Evolutionary conservation across 2,888 invertebrate species (phyloP).

Genomic region (Gibbula magus): DNA sequence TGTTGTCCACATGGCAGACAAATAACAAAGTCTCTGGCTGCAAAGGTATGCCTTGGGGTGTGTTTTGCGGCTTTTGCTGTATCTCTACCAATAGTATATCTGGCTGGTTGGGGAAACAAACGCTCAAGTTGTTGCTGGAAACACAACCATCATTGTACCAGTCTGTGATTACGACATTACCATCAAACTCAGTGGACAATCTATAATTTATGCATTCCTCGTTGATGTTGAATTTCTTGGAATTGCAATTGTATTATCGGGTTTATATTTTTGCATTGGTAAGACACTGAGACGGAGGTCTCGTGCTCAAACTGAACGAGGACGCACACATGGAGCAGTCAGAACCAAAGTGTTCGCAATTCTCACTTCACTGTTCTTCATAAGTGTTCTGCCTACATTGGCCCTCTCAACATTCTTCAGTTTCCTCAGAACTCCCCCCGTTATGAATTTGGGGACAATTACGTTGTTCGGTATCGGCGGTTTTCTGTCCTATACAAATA

Average conservation of each 20-base stretch:
- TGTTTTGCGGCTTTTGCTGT: neutral
- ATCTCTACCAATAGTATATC: neutral
- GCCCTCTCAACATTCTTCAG: neutral
- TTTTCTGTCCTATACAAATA: neutral
- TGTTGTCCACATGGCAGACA: neutral
- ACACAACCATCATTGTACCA: neutral
- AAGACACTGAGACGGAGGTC: no score
- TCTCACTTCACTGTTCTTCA: neutral
- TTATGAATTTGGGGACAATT: neutral
- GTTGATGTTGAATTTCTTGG: no score
- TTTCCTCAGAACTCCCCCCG: neutral
- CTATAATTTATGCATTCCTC: neutral
- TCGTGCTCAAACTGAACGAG: neutral
- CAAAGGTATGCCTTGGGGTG: neutral
- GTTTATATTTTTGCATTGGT: no score
- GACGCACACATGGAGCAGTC: no score
- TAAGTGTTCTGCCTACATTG: neutral
- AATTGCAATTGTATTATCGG: no score
- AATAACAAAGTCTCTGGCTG: neutral
- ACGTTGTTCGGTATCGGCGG: neutral
- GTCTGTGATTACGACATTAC: neutral
- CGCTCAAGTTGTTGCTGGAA: neutral
- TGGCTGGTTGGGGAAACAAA: neutral
- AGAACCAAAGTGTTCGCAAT: neutral
- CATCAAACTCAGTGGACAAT: neutral